These are phyloP conservation scores for Neostethus bicornis DNA, from an alignment of 2,797 vertebrate genomes.

Conservation along the genomic window DNA sequence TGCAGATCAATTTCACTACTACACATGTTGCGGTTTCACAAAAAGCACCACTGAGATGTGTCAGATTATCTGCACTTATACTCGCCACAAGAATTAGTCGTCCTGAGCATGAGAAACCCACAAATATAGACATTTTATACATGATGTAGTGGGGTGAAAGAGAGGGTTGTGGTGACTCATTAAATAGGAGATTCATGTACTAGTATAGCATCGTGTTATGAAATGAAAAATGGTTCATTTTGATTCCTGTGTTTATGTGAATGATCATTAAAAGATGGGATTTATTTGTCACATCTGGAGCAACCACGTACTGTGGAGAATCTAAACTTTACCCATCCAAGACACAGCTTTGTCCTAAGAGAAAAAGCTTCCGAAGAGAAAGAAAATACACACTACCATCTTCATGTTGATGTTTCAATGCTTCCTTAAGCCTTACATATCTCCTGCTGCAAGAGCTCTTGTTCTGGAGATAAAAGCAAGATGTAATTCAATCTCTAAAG, in stretches of 20 bases:
- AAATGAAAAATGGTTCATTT: slow-evolving; percentile 28
- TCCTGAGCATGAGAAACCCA: slow-evolving; percentile 5
- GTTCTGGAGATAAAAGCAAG: slow-evolving; percentile 30
- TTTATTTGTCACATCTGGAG: slow-evolving; percentile 25
- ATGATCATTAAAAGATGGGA: slow-evolving; percentile 36
- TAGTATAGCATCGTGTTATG: slow-evolving; percentile 11
- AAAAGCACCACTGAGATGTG: slow-evolving; percentile 35
- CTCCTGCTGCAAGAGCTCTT: slow-evolving; percentile 6
- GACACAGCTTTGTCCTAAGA: slow-evolving; percentile 28
- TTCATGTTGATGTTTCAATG: slow-evolving; percentile 7
- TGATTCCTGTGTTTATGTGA: slow-evolving; percentile 45
- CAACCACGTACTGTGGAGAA: slow-evolving; percentile 22
- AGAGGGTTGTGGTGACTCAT: slow-evolving; percentile 17
- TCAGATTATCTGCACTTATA: slow-evolving; percentile 39
- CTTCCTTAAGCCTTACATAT: slow-evolving; percentile 1
- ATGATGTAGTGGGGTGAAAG: slow-evolving; percentile 34
- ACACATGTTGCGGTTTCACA: slow-evolving; percentile 26
- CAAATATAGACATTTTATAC: slow-evolving; percentile 44
- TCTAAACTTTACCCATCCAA: slow-evolving; percentile 10
- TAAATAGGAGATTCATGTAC: slow-evolving; percentile 3
- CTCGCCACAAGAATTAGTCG: slow-evolving; percentile 49
- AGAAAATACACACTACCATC: slow-evolving; percentile 3
- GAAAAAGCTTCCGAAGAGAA: slow-evolving; percentile 21
- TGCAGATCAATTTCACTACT: slow-evolving; percentile 53
- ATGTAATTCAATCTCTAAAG: slow-evolving; percentile 35